Percentiles rank a stretch among this genome's conserved stretches.
phyloP scores from a whole-genome alignment of 1,140 invertebrate species.

The Chymomyza costata region DNA sequence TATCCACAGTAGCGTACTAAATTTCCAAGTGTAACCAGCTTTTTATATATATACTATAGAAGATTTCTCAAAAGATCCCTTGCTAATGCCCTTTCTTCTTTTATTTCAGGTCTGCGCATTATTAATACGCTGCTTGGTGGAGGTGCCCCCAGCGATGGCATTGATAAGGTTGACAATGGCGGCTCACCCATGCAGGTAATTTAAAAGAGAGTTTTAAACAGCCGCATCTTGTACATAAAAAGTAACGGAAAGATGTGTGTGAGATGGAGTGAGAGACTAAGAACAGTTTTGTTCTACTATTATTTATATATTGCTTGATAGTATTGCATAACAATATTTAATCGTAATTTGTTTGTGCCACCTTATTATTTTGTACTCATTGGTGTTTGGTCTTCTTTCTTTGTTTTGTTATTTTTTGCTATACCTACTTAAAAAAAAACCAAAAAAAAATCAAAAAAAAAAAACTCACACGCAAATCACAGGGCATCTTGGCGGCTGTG shows the following conservation, averaged over 20 bases:
- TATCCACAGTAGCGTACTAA: not conserved
- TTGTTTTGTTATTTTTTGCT: slow-evolving; percentile 38
- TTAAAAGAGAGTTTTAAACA: not conserved
- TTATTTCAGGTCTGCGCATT: slow-evolving; percentile 82
- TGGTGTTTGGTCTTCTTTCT: slow-evolving; percentile 46
- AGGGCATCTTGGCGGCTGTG: slow-evolving; percentile 92
- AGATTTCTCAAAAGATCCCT: too few species aligned
- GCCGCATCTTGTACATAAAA: too few species aligned
- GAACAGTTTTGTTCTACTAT: too few species aligned
- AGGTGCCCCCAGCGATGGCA: slow-evolving; percentile 83
- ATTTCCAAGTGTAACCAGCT: not conserved
- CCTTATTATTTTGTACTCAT: slow-evolving; percentile 32
- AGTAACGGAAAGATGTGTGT: too few species aligned
- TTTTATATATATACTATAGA: too few species aligned
- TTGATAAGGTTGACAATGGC: slow-evolving; percentile 91
- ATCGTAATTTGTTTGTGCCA: slow-evolving; percentile 25
- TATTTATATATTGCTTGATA: too few species aligned
- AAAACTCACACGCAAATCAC: slow-evolving; percentile 40
- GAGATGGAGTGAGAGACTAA: too few species aligned
- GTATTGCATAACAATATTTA: too few species aligned
- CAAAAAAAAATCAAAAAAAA: slow-evolving; percentile 8
- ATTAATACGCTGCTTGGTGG: slow-evolving; percentile 88
- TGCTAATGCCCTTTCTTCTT: slow-evolving; percentile 13
- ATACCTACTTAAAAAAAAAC: slow-evolving; percentile 59
- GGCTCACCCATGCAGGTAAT: slow-evolving; percentile 89